Conservation (phyloP, 2,113 vertebrate species). For the Uria aalge region DNA sequence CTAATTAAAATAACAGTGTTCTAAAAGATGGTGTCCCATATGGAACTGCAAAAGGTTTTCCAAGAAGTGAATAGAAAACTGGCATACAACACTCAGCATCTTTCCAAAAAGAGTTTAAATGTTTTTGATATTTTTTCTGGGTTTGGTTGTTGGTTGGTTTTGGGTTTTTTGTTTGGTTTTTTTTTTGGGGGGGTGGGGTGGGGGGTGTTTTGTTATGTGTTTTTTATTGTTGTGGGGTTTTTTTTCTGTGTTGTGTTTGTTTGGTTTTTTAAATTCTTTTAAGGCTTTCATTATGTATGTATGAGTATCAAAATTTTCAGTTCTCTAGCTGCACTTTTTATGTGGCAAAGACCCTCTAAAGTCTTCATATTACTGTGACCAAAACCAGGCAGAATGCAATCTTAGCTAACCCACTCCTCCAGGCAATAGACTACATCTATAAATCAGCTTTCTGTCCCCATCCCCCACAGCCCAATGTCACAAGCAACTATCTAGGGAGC, state of each 20-base stretch:
- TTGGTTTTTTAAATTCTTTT: neutral
- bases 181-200: neutral
- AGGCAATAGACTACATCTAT: conserved; percentile 18
- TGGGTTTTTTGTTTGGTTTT: neutral
- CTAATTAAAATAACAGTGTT: conserved; percentile 60
- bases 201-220: neutral
- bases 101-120: neutral
- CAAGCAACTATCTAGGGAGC: conserved; percentile 36
- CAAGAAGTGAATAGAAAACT: conserved; percentile 38
- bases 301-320: accelerated
- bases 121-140: neutral
- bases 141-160: neutral
- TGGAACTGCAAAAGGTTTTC: conserved; percentile 52
- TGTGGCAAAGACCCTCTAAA: neutral
- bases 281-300: neutral
- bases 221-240: neutral
- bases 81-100: neutral
- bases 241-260: neutral
- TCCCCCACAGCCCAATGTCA: conserved; percentile 29
- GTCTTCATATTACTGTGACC: neutral
- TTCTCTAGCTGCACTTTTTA: neutral
- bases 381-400: neutral
- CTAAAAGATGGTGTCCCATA: conserved; percentile 55
- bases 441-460: conserved; percentile 4
- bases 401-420: conserved; percentile 25